These are phyloP conservation scores for Meriones psammophilus DNA, from an alignment of 2,797 vertebrate genomes.

Conservation along the genomic window DNA sequence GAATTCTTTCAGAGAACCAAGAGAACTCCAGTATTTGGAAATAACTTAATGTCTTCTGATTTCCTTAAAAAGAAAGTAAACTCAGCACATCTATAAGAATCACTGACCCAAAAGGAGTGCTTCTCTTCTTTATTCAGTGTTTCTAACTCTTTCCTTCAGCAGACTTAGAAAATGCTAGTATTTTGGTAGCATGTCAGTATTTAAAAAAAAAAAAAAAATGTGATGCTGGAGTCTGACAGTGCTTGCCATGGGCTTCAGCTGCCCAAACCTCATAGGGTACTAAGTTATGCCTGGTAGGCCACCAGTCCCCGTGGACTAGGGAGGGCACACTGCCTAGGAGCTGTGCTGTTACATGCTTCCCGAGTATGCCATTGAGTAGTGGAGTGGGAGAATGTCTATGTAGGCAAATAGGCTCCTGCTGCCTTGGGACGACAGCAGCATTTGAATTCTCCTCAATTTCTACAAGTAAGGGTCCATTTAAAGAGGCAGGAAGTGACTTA, in stretches of 20 bases:
- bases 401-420: not conserved
- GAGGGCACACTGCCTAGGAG: not conserved
- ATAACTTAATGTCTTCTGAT: slow-evolving; percentile 51
- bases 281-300: not conserved
- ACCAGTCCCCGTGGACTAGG: too few relatives aligned
- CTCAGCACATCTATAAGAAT: not conserved
- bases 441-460: not conserved
- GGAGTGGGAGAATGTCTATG: not conserved
- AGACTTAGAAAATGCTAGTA: not conserved
- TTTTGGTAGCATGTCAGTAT: not conserved
- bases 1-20: slow-evolving; percentile 31
- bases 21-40: not conserved
- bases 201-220: not conserved
- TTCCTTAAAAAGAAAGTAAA: slow-evolving; percentile 28
- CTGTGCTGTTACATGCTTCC: not conserved
- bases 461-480: not conserved
- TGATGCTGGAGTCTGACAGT: not conserved
- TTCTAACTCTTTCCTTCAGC: slow-evolving; percentile 19
- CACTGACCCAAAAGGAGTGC: not conserved
- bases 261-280: not conserved
- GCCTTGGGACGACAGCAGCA: not conserved
- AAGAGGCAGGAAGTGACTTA: not conserved
- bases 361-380: not conserved
- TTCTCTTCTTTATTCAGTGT: not conserved
- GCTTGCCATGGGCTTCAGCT: not conserved